Evolutionary conservation across 2,888 invertebrate species (phyloP).

Genomic region (Thelaira solivaga): DNA sequence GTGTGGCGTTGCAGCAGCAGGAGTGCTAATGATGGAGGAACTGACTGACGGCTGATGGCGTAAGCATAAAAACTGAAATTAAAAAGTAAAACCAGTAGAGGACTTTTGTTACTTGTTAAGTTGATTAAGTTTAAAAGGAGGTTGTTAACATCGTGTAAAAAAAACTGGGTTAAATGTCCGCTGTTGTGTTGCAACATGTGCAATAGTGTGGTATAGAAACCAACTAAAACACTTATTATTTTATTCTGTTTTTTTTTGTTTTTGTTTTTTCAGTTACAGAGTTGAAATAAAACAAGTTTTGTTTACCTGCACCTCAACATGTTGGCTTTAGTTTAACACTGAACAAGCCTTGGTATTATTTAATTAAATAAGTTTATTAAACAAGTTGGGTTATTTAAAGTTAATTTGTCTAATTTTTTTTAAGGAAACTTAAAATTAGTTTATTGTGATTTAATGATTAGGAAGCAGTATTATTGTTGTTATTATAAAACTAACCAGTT

Average conservation of each 20-base stretch:
- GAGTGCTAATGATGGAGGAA: neutral
- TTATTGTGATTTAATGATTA: too few species aligned
- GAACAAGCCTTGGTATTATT: neutral
- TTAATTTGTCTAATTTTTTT: too few species aligned
- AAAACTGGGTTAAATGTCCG: constrained; percentile 50
- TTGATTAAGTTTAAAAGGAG: neutral
- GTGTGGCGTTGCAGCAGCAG: neutral
- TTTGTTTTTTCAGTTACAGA: constrained; percentile 24
- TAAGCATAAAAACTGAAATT: constrained; percentile 39
- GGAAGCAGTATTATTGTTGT: too few species aligned
- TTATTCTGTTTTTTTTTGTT: neutral
- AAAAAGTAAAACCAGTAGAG: constrained; percentile 31
- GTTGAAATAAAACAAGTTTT: constrained; percentile 40
- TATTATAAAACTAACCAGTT: too few species aligned
- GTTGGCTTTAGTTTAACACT: constrained; percentile 45
- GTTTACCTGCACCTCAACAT: neutral
- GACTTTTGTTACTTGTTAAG: neutral
- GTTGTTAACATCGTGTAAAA: constrained; percentile 42
- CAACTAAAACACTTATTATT: constrained; percentile 42
- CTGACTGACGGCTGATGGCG: neutral
- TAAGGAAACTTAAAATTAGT: too few species aligned
- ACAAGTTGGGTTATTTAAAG: too few species aligned
- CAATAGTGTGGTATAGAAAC: constrained; percentile 35
- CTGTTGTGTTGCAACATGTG: constrained; percentile 56
- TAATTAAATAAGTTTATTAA: too few species aligned